Conservation (phyloP, 2,113 vertebrate species). For the Vanacampus margaritifer region DNA sequence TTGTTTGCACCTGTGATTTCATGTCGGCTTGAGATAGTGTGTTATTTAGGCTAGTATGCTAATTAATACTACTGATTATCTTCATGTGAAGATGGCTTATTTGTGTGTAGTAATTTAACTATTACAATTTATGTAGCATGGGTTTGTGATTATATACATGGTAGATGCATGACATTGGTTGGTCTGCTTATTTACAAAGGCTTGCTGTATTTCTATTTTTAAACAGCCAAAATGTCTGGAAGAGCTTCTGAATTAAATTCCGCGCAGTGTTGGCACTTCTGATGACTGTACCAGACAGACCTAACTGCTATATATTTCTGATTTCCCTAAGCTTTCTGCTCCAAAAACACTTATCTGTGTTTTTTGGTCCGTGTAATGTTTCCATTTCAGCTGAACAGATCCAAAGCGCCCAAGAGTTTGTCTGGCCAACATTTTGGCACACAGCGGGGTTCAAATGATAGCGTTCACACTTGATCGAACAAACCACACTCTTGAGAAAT, state of each 20-base stretch:
- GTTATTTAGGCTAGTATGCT: background rate
- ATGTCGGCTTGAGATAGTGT: background rate
- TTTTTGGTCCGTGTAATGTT: slow-evolving; percentile 2
- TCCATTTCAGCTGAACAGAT: slow-evolving; percentile 7
- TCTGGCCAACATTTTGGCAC: background rate
- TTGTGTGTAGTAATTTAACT: background rate
- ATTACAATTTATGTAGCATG: background rate
- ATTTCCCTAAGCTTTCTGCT: slow-evolving; percentile 4
- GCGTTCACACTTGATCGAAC: slow-evolving; percentile 4
- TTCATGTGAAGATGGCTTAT: background rate
- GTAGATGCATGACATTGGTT: background rate
- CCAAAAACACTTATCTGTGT: slow-evolving; percentile 2
- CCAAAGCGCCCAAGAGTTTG: background rate
- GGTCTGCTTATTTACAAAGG: background rate
- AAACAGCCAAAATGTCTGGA: background rate
- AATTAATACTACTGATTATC: background rate
- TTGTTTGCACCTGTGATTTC: background rate
- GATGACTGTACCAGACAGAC: background rate
- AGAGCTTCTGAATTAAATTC: background rate
- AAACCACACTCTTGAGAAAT: slow-evolving; percentile 3
- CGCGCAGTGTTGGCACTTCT: background rate
- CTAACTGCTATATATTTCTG: background rate
- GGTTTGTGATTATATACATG: background rate
- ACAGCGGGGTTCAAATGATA: slow-evolving; percentile 1
- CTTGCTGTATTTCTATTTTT: background rate